These are phyloP conservation scores for Tortrix viridana DNA, from an alignment of 2,888 invertebrate genomes.

Conservation along the genomic window DNA sequence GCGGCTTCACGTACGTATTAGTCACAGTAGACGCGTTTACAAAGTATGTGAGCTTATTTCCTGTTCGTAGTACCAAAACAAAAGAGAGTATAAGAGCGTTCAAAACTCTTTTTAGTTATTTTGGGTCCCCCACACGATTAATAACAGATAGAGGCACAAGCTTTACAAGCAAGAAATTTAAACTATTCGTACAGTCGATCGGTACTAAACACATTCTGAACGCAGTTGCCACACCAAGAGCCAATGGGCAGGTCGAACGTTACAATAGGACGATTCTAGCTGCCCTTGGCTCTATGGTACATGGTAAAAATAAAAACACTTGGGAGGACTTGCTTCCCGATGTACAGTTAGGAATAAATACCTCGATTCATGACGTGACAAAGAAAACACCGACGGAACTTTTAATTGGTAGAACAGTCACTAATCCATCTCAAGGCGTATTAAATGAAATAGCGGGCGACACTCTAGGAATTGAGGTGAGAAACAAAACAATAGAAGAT, in stretches of 20 bases:
- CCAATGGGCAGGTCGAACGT: background rate
- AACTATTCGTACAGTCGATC: conserved; percentile 11
- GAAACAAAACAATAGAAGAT: background rate
- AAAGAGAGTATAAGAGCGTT: background rate
- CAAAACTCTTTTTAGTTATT: background rate
- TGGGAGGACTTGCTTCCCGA: conserved; percentile 23
- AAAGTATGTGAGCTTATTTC: conserved; percentile 20
- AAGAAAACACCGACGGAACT: conserved; percentile 3
- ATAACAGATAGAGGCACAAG: conserved; percentile 3
- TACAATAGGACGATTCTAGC: conserved; percentile 28
- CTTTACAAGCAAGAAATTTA: conserved; percentile 27
- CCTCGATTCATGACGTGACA: conserved; percentile 10
- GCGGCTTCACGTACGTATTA: conserved; percentile 12
- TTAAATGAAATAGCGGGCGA: conserved; percentile 6
- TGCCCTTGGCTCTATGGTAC: conserved; percentile 23
- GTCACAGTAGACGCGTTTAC: conserved; percentile 32
- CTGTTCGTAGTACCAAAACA: conserved; percentile 34
- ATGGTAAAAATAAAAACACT: conserved; percentile 12
- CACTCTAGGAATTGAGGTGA: too few species aligned
- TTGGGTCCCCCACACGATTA: background rate
- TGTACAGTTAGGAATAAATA: conserved; percentile 22
- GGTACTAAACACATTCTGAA: conserved; percentile 2
- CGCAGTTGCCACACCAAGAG: background rate
- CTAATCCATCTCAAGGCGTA: conserved; percentile 7
- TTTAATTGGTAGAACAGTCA: background rate